Percentiles rank a stretch among this genome's conserved stretches.
Evolutionary conservation across 2,888 invertebrate species (phyloP).

Genomic region (Amaurobius ferox): DNA sequence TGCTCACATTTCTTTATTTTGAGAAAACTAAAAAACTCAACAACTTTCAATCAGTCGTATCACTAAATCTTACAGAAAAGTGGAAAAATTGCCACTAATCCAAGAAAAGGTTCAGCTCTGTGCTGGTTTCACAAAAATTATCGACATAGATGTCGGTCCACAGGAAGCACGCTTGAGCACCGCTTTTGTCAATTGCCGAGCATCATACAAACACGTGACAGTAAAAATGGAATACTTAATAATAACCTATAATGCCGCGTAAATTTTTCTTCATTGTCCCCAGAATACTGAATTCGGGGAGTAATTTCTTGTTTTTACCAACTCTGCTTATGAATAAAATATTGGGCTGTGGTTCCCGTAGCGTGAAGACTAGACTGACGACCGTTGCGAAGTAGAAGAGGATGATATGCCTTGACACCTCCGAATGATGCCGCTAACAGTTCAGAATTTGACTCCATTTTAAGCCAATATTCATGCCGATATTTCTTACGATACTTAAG

Average conservation of each 20-base stretch:
- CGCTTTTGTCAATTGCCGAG: neutral
- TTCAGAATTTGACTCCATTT: no score
- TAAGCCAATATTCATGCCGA: no score
- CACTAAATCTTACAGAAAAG: neutral
- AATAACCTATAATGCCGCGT: slow-evolving; percentile 17
- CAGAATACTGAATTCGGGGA: neutral
- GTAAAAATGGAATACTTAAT: slow-evolving; percentile 13
- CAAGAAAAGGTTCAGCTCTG: neutral
- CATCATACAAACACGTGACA: slow-evolving; percentile 14
- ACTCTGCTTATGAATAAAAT: slow-evolving; percentile 5
- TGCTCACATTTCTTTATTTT: no score
- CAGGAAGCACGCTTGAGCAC: slow-evolving; percentile 14
- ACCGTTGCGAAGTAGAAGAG: neutral
- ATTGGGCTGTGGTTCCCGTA: neutral
- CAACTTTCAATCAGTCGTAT: neutral
- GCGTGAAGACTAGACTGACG: neutral
- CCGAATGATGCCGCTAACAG: neutral
- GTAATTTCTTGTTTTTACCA: neutral
- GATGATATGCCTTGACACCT: slow-evolving; percentile 5
- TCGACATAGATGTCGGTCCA: neutral
- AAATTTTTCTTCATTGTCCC: slow-evolving; percentile 12
- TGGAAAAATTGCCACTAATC: slow-evolving; percentile 2
- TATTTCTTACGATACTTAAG: no score
- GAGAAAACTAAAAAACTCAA: no score
- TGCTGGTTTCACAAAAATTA: neutral